Base-by-base conservation (phyloP, 2,113 vertebrate genomes). In the Meles meles region DNA sequence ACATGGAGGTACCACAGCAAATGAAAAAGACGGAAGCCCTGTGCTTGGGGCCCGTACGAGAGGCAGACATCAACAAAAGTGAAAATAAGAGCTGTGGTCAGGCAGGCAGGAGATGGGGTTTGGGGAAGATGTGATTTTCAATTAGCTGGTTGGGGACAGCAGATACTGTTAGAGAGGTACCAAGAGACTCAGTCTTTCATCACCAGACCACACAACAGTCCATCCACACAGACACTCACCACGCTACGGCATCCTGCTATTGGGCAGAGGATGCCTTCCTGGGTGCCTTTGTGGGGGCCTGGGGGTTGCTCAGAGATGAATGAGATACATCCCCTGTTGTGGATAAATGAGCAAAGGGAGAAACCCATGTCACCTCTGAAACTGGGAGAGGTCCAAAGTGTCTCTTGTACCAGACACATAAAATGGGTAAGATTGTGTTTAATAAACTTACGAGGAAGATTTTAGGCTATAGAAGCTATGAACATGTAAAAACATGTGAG, bases 201-300 rank as follows among this genome's bases (percentile, higher is more conserved):
- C 34, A 76, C 37, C 31, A 17, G 42, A 25, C 34, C n/a, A 12
- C 29, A 18, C 57, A 6, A 6, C 1, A 0, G 0, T 7, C 34
- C 29, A 2, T 34, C 91, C 69, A 31, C 69, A 3, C 5, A 17
- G 52, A 6, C 39, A 0, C 14, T 61, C 39, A 4, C 23, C 8
- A 1, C 0, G 34, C 42, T 14, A 6, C 42, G 47, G 71, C n/a
- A 8, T 2, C 59, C 5, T 20, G 6, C 31, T 34, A 21, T 13
- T 18, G 57, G 8, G 42, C 27, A 4, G 9, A 29, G 27, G 37
- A 49, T 34, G 63, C 37, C 42, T 49, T 29, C 31, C 72, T 27
- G 39, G 17, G 23, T 52, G 2, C 86, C 27, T 37, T 18, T 14
- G 27, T 4, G 7, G 27, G 20, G n/a, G 1, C 12, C 17, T 18